phyloP scores from a whole-genome alignment of 2,888 invertebrate species.

The Anarsia innoxiella region DNA sequence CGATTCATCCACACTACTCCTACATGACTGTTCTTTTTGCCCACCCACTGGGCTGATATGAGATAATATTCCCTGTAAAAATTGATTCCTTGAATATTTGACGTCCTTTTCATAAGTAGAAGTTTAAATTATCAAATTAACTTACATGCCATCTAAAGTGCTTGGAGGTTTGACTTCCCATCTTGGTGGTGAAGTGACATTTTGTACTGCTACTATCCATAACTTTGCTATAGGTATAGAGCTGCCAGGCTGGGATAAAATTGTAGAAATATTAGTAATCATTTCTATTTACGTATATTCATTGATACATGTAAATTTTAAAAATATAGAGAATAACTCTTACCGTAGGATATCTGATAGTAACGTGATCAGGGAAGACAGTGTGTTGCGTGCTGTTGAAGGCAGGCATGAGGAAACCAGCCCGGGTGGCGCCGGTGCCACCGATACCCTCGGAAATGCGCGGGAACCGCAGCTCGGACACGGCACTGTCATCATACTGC shows the following conservation, averaged over 20 bases:
- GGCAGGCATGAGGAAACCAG: conserved; percentile 60
- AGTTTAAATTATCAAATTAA: too few relatives aligned
- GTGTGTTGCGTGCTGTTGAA: conserved; percentile 67
- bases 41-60: conserved; percentile 93
- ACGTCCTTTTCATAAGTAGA: too few relatives aligned
- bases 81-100: too few relatives aligned
- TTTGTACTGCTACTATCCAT: conserved; percentile 86
- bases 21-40: conserved; percentile 83
- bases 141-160: conserved; percentile 87
- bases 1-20: conserved; percentile 95
- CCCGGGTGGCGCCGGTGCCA: conserved; percentile 74
- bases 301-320: too few relatives aligned
- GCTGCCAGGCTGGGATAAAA: conserved; percentile 81
- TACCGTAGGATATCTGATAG: conserved; percentile 89
- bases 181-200: conserved; percentile 77
- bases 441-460: conserved; percentile 84
- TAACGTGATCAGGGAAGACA: conserved; percentile 86
- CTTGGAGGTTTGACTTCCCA: conserved; percentile 83
- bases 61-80: conserved; percentile 90
- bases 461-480: conserved; percentile 85
- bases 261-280: not conserved
- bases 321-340: too few relatives aligned
- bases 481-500: conserved; percentile 88
- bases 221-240: conserved; percentile 89
- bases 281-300: too few relatives aligned